Conservation (phyloP, 1,140 invertebrate genomes). For the Eulimnadia texana region DNA sequence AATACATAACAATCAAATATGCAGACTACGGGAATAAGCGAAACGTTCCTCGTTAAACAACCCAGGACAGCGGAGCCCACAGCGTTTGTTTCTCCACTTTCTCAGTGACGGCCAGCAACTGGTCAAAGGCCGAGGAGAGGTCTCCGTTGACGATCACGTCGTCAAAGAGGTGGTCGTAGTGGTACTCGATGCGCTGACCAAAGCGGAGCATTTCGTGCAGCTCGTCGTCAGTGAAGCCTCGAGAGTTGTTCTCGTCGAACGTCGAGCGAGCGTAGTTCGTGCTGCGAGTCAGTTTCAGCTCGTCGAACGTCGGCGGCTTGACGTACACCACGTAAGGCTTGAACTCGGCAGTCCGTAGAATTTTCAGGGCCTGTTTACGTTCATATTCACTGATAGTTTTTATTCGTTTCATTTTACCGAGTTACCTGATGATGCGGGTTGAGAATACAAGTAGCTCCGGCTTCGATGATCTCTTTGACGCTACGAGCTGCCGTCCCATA, state of each 20-base stretch:
- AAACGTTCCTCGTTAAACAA: slow-evolving; percentile 27
- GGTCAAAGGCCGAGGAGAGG: slow-evolving; percentile 68
- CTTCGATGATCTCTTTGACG: slow-evolving; percentile 70
- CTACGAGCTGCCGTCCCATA: slow-evolving; percentile 88
- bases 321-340: slow-evolving; percentile 93
- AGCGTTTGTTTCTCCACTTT: slow-evolving; percentile 81
- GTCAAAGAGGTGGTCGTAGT: slow-evolving; percentile 91
- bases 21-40: background rate
- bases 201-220: slow-evolving; percentile 77
- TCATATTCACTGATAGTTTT: background rate
- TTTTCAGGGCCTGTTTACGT: slow-evolving; percentile 72
- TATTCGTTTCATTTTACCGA: background rate
- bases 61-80: slow-evolving; percentile 93
- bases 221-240: slow-evolving; percentile 87
- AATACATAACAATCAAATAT: background rate
- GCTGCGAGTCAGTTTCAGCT: slow-evolving; percentile 65
- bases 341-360: slow-evolving; percentile 71
- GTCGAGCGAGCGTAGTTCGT: slow-evolving; percentile 68
- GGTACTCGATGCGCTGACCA: slow-evolving; percentile 76
- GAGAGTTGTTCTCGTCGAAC: slow-evolving; percentile 73
- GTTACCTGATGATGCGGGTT: slow-evolving; percentile 80
- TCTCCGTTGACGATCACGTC: slow-evolving; percentile 83
- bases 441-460: slow-evolving; percentile 79
- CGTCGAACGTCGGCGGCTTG: slow-evolving; percentile 72
- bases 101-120: slow-evolving; percentile 64